Evolutionary conservation across 2,888 invertebrate genomes (phyloP).

Genomic region (Asteroscopus sphinx): DNA sequence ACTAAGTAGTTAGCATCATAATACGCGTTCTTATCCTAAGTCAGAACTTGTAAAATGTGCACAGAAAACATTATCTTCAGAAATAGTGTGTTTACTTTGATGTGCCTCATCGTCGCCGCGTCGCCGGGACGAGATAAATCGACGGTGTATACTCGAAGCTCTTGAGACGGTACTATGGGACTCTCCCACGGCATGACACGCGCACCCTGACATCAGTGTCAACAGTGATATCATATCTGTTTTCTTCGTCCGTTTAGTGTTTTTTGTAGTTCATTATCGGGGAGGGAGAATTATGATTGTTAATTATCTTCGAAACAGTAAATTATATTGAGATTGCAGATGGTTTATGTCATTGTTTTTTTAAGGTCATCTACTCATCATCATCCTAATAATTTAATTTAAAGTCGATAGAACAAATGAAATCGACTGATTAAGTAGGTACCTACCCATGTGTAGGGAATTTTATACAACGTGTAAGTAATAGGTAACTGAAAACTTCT

Average conservation of each 20-base stretch:
- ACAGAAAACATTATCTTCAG: slow-evolving; percentile 41
- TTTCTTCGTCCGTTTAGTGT: slow-evolving; percentile 43
- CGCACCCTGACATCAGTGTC: slow-evolving; percentile 63
- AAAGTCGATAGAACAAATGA: neutral
- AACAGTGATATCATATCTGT: slow-evolving; percentile 53
- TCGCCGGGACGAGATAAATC: slow-evolving; percentile 60
- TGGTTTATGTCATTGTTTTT: neutral
- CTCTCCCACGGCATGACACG: slow-evolving; percentile 52
- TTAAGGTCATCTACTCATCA: neutral
- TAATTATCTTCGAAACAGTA: slow-evolving; percentile 29
- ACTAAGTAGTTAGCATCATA: slow-evolving; percentile 1
- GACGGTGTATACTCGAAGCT: slow-evolving; percentile 30
- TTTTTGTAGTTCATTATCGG: slow-evolving; percentile 39
- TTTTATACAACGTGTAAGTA: too few relatives aligned
- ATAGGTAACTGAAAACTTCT: too few relatives aligned
- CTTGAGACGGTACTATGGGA: slow-evolving; percentile 9
- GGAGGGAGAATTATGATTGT: slow-evolving; percentile 25
- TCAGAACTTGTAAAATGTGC: slow-evolving; percentile 37
- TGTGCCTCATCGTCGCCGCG: slow-evolving; percentile 63
- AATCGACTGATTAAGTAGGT: neutral
- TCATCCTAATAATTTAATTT: neutral
- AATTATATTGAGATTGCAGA: slow-evolving; percentile 24
- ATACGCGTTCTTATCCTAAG: slow-evolving; percentile 10
- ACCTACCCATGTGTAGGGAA: neutral
- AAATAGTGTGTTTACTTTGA: slow-evolving; percentile 61